Evolutionary conservation across 2,797 vertebrate species (phyloP), one percentile per base, ranked within the genome.

Genomic region (Pantherophis alleghaniensis): DNA sequence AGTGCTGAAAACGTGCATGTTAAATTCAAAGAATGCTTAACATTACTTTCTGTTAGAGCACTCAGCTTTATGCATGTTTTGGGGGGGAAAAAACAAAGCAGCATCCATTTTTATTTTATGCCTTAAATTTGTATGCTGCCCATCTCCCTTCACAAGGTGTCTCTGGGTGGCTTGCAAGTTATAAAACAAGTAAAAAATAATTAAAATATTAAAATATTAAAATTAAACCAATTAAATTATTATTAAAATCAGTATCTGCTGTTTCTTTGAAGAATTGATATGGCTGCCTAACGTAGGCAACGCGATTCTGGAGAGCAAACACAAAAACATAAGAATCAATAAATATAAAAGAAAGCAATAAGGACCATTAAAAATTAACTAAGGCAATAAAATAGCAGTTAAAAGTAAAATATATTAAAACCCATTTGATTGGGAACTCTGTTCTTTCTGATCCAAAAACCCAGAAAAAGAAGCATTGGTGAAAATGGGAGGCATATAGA

Each of bases 61-160:
- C 56, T 18, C 20, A 20, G 16, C 16, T 87, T 7, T 20, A n/a
- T 87, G n/a, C 7, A n/a, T 87, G 7, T 20, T 32, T 18, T 6
- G 6, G 24, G 12, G 56, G 37, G 10, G 2, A 0, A 0, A 2
- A 26, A 24, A 0, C 57, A 59, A 42, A 42, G 32, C 22, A 26
- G 37, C 20, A 89, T 55, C 61, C 24, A 24, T 47, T 24, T 83
- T 83, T 83, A 47, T 47, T 37, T 74, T 37, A 74, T 20, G 18
- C n/a, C 16, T 37, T 74, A 74, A 18, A 74, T 74, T 9, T 20
- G 32, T 74, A 37, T 20, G 32, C 32, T 74, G n/a, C 16, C 69
- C 16, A n/a, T 37, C 32, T 37, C 11, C 69, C 16, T 74, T 74
- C 32, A 32, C 69, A 74, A 74, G 16, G 32, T 74, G 16, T 7